Base-by-base conservation (phyloP, 2,797 vertebrate species). In the Salmo trutta region DNA sequence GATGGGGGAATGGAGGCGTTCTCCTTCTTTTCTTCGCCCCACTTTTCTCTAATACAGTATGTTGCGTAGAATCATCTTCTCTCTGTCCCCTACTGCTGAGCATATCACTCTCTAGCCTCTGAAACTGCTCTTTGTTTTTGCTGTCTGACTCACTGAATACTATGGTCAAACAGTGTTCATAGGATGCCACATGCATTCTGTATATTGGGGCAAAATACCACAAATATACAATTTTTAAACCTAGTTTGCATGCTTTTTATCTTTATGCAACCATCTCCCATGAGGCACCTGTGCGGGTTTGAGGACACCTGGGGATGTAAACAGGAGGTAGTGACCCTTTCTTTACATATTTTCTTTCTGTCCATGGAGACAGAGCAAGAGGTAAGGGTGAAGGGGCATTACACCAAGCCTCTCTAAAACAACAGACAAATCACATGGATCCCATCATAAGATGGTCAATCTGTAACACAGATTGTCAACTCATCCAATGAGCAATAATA, bases 11-110 rank as follows among this genome's bases (percentile, higher is more conserved):
- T 21, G n/a, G 56, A 33, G 64, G 12, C 4, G 5, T 51, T 52
- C 24, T 31, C 19, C 17, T 24, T 24, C 6, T 52, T 68, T 21
- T 27, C 56, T 75, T 68, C 2, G 36, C 3, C 14, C 59, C 74
- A 65, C 54, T 19, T 12, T 72, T 82, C 66, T 78, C 3, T 73
- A 82, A 82, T 83, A 82, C 41, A 47, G 10, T 47, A 47, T 85
- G 85, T 89, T 87, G 88, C 80, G 66, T 70, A 24, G 31, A 76
- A 82, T 87, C 84, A 73, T 81, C 80, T 82, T 76, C 67, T 82
- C 74, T 73, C 56, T 80, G 24, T 77, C 62, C 71, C n/a, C 27
- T 56, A 53, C 52, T 67, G 36, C 75, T 56, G 47, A 78, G 54
- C 31, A 59, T n/a, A 27, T 36, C 47, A n/a, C 36, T 4, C 41